Evolutionary conservation across 2,797 vertebrate genomes (phyloP), one percentile per base, ranked within the genome.

Genomic region (Erpetoichthys calabaricus): DNA sequence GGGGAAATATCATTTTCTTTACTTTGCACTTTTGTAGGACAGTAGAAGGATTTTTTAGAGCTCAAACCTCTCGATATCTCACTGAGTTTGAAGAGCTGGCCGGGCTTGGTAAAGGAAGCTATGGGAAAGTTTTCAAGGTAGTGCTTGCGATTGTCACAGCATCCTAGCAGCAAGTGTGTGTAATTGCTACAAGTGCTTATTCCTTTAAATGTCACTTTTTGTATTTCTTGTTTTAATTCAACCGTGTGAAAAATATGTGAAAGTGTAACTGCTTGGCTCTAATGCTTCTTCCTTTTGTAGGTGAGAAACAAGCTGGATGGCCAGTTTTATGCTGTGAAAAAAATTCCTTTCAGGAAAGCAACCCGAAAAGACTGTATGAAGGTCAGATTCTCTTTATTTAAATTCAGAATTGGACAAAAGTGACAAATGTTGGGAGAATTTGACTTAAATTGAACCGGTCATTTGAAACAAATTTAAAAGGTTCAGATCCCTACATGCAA

Each of bases 111-210:
- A 94, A 86, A 87, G 96, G 96, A 63, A 87, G 92, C 4, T 97
- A 97, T 45, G 96, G 96, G 59, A 87, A 91, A 66, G 96, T 99
- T 2, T 96, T 84, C 69, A 95, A 94, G 91, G 96, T 94, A 79
- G 59, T 62, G 4, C 3, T 46, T 4, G 51, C 5, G 47, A 45
- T 47, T 51, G 43, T 53, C 50, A 46, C 25, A 25, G 25, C 25
- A 25, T 25, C 25, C 25, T 51, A 25, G 9, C 50, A 25, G 9
- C 50, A 51, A 51, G 9, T 25, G 9, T 25, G 4, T 25, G 4
- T 9, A 25, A 51, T 25, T 9, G 9, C 25, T 51, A 51, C 9
- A 9, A 9, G 51, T 9, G 4, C 25, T 51, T 25, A 51, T 25
- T 25, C 9, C 50, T 25, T 25, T 25, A 25, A 25, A 25, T 25